A percentile compares a stretch with the other conserved stretches of the same genome.
Conservation (phyloP, 1,140 invertebrate genomes). For the Trichonephila clavipes region DNA sequence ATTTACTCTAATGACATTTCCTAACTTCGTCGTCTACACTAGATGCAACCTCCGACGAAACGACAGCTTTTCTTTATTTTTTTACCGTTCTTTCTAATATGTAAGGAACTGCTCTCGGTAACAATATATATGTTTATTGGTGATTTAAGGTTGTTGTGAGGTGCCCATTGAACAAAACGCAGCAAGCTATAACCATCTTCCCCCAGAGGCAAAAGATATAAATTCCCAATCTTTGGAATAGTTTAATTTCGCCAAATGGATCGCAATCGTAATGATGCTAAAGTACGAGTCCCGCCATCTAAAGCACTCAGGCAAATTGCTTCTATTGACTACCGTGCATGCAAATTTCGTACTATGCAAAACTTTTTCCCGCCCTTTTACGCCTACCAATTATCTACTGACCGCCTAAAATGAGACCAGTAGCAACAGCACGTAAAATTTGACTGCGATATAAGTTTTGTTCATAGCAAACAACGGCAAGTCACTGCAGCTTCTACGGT, state of each 20-base stretch:
- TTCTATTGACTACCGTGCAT: slow-evolving; percentile 64
- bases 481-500: background rate
- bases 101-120: background rate
- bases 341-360: slow-evolving; percentile 70
- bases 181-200: slow-evolving; percentile 49
- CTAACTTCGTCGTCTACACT: background rate
- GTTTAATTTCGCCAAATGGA: slow-evolving; percentile 74
- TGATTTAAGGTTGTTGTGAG: slow-evolving; percentile 57
- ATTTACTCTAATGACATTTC: background rate
- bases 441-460: slow-evolving; percentile 60
- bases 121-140: slow-evolving; percentile 47
- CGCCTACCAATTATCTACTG: slow-evolving; percentile 72
- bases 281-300: slow-evolving; percentile 49
- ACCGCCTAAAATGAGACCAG: slow-evolving; percentile 60
- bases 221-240: slow-evolving; percentile 73
- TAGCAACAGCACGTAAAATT: slow-evolving; percentile 73
- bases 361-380: slow-evolving; percentile 70
- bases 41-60: background rate
- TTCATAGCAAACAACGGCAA: slow-evolving; percentile 45
- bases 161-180: slow-evolving; percentile 3
- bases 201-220: slow-evolving; percentile 38
- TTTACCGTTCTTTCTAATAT: background rate
- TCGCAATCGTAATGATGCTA: slow-evolving; percentile 71
- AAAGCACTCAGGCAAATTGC: slow-evolving; percentile 69
- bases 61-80: background rate